Evolutionary conservation across 2,888 invertebrate genomes (phyloP).

Genomic region (Luperina nickerlii): DNA sequence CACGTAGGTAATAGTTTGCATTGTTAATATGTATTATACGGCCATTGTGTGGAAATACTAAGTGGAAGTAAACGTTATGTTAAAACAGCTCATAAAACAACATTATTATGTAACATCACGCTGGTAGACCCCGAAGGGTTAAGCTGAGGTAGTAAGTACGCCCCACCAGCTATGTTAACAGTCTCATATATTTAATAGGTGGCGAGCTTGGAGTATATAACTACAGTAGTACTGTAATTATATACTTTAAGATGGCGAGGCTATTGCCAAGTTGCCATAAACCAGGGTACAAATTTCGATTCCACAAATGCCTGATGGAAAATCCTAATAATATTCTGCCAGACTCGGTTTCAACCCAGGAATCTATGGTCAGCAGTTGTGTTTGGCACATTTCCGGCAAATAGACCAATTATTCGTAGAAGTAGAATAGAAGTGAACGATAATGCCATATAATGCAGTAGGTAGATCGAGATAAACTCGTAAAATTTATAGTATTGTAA

Average conservation of each 20-base stretch:
- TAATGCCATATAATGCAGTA: no score
- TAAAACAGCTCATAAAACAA: neutral
- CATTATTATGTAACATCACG: neutral
- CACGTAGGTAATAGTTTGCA: constrained; percentile 7
- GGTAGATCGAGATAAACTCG: neutral
- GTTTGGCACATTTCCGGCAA: no score
- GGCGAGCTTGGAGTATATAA: no score
- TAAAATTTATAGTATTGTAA: neutral
- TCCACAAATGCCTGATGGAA: neutral
- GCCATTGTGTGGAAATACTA: neutral
- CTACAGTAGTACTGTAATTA: no score
- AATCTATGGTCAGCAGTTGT: neutral
- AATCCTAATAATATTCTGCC: neutral
- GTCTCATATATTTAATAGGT: neutral
- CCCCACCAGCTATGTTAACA: neutral
- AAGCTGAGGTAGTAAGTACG: neutral
- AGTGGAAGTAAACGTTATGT: neutral
- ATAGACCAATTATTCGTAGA: neutral
- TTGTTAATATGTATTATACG: constrained; percentile 20
- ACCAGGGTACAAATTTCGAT: neutral
- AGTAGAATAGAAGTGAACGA: neutral
- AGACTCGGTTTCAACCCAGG: neutral
- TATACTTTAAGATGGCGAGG: no score
- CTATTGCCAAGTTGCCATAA: neutral
- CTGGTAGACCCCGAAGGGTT: neutral